These are phyloP conservation scores for Rhopalosiphum nymphaeae DNA, from an alignment of 2,888 invertebrate species.

Conservation along the genomic window DNA sequence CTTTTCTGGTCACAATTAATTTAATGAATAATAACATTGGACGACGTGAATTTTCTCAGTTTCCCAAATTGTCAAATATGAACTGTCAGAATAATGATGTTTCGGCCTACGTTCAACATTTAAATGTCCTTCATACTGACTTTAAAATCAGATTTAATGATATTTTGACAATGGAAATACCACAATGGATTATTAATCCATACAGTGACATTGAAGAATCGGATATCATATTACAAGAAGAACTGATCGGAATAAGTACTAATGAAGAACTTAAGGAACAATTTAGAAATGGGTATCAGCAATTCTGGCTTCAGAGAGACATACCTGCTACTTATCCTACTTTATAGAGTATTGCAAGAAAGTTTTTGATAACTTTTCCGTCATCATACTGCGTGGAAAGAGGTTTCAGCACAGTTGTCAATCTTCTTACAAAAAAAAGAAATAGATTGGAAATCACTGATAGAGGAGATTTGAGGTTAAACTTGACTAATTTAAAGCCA, in stretches of 20 bases:
- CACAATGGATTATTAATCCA: too few species aligned
- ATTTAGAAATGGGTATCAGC: conserved; percentile 25
- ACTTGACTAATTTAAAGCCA: background rate
- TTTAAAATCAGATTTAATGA: conserved; percentile 1
- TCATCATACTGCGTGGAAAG: conserved; percentile 66
- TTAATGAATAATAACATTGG: too few species aligned
- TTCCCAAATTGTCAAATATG: background rate
- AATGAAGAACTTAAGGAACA: conserved; percentile 66
- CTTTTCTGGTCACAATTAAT: too few species aligned
- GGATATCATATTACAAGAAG: conserved; percentile 66
- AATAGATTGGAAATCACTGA: conserved; percentile 33
- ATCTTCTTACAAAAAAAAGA: conserved; percentile 46
- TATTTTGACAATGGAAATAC: background rate
- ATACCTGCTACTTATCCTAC: conserved; percentile 55
- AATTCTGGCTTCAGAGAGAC: conserved; percentile 65
- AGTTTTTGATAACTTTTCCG: conserved; percentile 66
- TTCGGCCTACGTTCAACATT: background rate
- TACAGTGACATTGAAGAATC: background rate
- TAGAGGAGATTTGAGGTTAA: conserved; percentile 24
- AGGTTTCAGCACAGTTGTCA: conserved; percentile 41
- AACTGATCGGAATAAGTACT: conserved; percentile 67
- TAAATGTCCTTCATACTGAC: background rate
- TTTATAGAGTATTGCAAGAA: conserved; percentile 51
- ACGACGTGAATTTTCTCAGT: too few species aligned
- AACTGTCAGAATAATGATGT: background rate